Evolutionary conservation across 2,888 invertebrate species (phyloP).

Genomic region (Scaptodrosophila latifasciaeformis): DNA sequence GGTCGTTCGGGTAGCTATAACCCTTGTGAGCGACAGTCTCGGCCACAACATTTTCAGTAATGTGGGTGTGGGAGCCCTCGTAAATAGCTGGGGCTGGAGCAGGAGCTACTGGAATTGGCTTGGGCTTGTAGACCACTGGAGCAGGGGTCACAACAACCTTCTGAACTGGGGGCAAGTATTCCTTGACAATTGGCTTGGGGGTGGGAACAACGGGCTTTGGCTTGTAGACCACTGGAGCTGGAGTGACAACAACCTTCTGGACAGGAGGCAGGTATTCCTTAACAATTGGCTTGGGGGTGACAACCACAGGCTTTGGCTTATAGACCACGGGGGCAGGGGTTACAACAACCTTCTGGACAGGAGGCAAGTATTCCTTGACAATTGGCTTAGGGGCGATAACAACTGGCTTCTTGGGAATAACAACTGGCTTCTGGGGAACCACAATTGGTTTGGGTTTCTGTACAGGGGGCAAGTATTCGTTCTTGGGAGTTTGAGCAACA

Average conservation of each 20-base stretch:
- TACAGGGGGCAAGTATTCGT: constrained; percentile 4
- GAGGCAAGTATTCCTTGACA: constrained; percentile 17
- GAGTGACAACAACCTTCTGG: constrained; percentile 13
- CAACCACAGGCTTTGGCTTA: constrained; percentile 18
- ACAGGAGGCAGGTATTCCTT: constrained; percentile 31
- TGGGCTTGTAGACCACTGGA: not conserved
- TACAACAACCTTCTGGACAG: constrained; percentile 9
- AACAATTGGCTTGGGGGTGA: constrained; percentile 13
- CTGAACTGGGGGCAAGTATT: constrained; percentile 33
- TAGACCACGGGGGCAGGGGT: constrained; percentile 11
- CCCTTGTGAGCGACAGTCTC: constrained; percentile 33
- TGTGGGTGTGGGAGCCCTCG: too few species aligned
- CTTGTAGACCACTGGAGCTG: constrained; percentile 18
- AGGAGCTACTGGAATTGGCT: constrained; percentile 1
- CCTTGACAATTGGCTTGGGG: constrained; percentile 13
- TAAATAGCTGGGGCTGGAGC: constrained; percentile 28
- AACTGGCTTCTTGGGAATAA: constrained; percentile 6
- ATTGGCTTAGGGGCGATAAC: constrained; percentile 20
- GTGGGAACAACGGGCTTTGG: constrained; percentile 11
- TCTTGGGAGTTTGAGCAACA: too few species aligned
- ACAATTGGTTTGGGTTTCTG: too few species aligned
- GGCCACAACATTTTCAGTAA: too few species aligned
- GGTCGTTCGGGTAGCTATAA: constrained; percentile 69
- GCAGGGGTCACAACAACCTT: not conserved
- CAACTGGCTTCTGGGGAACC: constrained; percentile 2